Percentiles rank a stretch among this genome's conserved stretches.
Evolutionary conservation across 2,797 vertebrate species (phyloP).

Genomic region (Takifugu rubripes): DNA sequence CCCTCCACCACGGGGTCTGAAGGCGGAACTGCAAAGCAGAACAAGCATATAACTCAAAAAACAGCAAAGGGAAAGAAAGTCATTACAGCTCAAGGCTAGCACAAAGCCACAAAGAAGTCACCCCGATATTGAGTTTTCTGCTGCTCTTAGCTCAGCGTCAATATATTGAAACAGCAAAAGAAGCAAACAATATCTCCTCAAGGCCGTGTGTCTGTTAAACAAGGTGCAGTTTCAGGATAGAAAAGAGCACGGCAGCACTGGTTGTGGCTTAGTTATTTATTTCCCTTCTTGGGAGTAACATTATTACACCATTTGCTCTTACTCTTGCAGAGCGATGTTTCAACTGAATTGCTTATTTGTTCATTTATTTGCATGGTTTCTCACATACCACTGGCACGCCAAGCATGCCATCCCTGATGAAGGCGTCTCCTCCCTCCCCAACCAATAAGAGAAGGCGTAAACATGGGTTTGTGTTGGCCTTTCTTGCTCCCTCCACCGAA

Average conservation of each 20-base stretch:
- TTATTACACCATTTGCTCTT: slow-evolving; percentile 73
- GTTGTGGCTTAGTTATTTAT: slow-evolving; percentile 50
- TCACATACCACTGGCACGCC: slow-evolving; percentile 68
- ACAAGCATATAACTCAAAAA: slow-evolving; percentile 45
- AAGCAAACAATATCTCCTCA: slow-evolving; percentile 42
- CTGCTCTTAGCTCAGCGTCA: slow-evolving; percentile 47
- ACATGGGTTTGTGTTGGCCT: slow-evolving; percentile 60
- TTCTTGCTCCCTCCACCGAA: slow-evolving; percentile 66
- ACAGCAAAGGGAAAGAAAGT: slow-evolving; percentile 22
- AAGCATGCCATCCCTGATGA: slow-evolving; percentile 74
- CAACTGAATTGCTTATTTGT: slow-evolving; percentile 77
- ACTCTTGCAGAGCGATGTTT: slow-evolving; percentile 63
- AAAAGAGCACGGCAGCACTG: slow-evolving; percentile 24
- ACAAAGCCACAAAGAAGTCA: slow-evolving; percentile 24
- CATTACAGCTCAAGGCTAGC: slow-evolving; percentile 39
- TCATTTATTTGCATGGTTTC: slow-evolving; percentile 79
- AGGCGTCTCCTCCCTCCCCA: slow-evolving; percentile 68
- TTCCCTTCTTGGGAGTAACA: slow-evolving; percentile 64
- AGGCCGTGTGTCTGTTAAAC: slow-evolving; percentile 47
- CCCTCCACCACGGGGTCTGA: slow-evolving; percentile 84
- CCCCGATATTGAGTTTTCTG: slow-evolving; percentile 36
- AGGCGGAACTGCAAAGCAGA: slow-evolving; percentile 80
- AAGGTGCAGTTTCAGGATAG: slow-evolving; percentile 40
- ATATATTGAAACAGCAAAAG: slow-evolving; percentile 28
- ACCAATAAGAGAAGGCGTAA: slow-evolving; percentile 70